Conservation (phyloP, 2,888 invertebrate genomes). For the Oligia fasciuncula region DNA sequence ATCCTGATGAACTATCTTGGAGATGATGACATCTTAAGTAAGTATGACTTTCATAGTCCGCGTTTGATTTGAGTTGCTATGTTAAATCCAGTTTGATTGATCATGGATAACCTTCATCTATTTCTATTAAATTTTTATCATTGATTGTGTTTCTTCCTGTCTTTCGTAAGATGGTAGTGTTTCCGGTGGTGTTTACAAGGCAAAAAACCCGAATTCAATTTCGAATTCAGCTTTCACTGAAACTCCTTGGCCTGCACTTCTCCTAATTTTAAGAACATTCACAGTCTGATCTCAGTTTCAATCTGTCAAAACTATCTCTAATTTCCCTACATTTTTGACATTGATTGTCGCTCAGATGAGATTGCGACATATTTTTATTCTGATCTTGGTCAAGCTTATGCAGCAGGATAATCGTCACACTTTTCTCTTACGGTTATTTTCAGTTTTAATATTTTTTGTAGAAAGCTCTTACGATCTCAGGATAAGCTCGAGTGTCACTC, state of each 20-base stretch:
- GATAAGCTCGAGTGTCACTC: no score
- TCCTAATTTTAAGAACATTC: no score
- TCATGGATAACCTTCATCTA: neutral
- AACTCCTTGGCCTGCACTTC: neutral
- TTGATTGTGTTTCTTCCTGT: neutral
- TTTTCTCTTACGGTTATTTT: neutral
- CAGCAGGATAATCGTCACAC: neutral
- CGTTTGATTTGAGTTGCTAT: neutral
- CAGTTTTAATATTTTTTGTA: no score
- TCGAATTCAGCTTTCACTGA: neutral
- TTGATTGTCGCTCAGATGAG: no score
- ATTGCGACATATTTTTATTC: no score
- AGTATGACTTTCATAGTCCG: neutral
- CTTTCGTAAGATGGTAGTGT: no score
- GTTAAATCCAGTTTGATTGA: neutral
- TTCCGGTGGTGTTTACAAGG: neutral
- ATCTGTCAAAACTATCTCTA: no score
- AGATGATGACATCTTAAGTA: neutral
- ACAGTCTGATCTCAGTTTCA: no score
- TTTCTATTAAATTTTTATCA: neutral
- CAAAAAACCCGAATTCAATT: no score
- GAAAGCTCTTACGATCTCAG: no score
- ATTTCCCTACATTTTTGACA: no score
- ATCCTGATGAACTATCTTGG: neutral
- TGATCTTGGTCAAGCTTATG: neutral